These are phyloP conservation scores for Myoxocephalus aenaeus DNA, from an alignment of 2,797 vertebrate genomes.

Conservation along the genomic window DNA sequence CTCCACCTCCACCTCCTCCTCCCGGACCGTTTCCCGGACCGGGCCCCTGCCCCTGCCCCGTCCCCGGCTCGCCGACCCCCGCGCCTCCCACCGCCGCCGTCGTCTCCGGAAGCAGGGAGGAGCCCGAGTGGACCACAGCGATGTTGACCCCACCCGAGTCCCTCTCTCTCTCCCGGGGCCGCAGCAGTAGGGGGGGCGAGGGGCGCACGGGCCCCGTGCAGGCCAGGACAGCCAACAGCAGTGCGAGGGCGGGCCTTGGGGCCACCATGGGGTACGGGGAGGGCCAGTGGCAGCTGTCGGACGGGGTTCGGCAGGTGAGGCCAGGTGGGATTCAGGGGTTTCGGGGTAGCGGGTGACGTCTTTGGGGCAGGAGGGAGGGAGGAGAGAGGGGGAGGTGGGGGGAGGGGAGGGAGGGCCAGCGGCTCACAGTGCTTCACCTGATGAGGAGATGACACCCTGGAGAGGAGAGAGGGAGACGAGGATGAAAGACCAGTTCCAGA, in stretches of 20 bases:
- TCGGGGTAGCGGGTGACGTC: constrained; percentile 29
- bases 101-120: constrained; percentile 88
- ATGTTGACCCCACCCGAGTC: constrained; percentile 92
- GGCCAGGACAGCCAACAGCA: constrained; percentile 86
- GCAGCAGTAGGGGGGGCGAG: constrained; percentile 91
- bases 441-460: constrained; percentile 71
- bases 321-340: constrained; percentile 48
- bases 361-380: constrained; percentile 18
- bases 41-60: constrained; percentile 45
- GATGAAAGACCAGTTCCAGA: constrained; percentile 1
- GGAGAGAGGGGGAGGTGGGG: constrained; percentile 16
- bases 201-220: constrained; percentile 88
- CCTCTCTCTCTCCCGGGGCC: constrained; percentile 88
- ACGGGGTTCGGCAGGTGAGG: constrained; percentile 57
- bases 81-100: constrained; percentile 78
- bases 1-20: constrained; percentile 68
- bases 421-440: constrained; percentile 69
- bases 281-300: constrained; percentile 72
- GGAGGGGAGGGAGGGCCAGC: constrained; percentile 25
- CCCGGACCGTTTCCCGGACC: constrained; percentile 72
- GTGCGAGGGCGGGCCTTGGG: constrained; percentile 86
- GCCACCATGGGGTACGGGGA: constrained; percentile 83
- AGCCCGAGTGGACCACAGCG: constrained; percentile 90
- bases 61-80: constrained; percentile 73
- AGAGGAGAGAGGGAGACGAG: constrained; percentile 40